Evolutionary conservation across 2,888 invertebrate genomes (phyloP).

Genomic region (Clivina fossor): DNA sequence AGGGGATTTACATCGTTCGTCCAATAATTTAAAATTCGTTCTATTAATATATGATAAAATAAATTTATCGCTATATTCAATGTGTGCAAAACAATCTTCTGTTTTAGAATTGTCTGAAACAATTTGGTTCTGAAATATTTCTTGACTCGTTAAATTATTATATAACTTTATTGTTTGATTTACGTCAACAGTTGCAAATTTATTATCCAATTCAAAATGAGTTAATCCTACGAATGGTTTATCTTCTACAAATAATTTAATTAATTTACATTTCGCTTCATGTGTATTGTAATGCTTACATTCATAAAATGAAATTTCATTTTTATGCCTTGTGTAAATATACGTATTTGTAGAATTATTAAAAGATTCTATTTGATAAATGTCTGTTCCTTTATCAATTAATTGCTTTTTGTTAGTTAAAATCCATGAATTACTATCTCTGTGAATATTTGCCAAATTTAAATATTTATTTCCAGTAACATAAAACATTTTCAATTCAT

Average conservation of each 20-base stretch:
- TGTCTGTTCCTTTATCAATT: background rate
- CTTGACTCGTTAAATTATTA: too few relatives aligned
- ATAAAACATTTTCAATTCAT: conserved; percentile 51
- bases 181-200: conserved; percentile 47
- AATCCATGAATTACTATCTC: conserved; percentile 7
- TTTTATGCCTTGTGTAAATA: conserved; percentile 52
- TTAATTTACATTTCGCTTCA: conserved; percentile 46
- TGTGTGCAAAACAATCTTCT: conserved; percentile 54
- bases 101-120: conserved; percentile 27
- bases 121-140: conserved; percentile 12
- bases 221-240: conserved; percentile 53
- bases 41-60: conserved; percentile 51
- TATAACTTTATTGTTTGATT: conserved; percentile 50
- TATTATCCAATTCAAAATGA: conserved; percentile 54
- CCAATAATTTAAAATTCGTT: conserved; percentile 51
- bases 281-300: conserved; percentile 40
- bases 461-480: conserved; percentile 19
- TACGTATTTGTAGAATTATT: conserved; percentile 35
- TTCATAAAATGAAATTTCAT: conserved; percentile 50
- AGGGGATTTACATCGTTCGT: conserved; percentile 51
- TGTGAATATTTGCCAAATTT: conserved; percentile 12
- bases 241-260: conserved; percentile 51
- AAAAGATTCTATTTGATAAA: conserved; percentile 18
- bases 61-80: conserved; percentile 50
- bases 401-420: background rate